These are phyloP conservation scores for Trichonephila inaurata DNA, from an alignment of 1,140 invertebrate genomes.

Conservation along the genomic window DNA sequence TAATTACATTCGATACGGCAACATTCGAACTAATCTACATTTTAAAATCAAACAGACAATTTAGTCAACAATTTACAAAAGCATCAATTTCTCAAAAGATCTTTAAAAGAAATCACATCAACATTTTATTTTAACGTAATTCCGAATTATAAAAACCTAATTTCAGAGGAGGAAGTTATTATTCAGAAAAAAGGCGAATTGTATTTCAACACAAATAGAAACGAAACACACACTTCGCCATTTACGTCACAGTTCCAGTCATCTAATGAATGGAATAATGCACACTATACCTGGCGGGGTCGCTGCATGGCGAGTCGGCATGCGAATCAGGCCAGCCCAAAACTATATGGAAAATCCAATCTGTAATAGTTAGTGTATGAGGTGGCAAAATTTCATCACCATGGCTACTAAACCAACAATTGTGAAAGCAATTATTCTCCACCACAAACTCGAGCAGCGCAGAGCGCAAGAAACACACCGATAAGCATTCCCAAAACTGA, in stretches of 20 bases:
- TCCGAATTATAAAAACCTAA: too few species aligned
- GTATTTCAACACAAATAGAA: neutral
- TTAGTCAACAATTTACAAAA: too few species aligned
- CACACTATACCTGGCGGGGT: constrained; percentile 35
- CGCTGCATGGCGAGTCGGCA: constrained; percentile 8
- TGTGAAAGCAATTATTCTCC: constrained; percentile 42
- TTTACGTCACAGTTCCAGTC: constrained; percentile 12
- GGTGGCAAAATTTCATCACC: constrained; percentile 38
- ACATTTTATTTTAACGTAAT: too few species aligned
- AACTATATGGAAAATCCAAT: neutral
- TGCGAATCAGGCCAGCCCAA: neutral
- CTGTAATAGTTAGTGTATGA: neutral
- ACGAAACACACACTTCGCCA: neutral
- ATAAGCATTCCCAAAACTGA: constrained; percentile 56
- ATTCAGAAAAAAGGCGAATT: too few species aligned
- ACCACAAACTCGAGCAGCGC: neutral
- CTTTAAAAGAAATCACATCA: too few species aligned
- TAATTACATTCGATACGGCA: too few species aligned
- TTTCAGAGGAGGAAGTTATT: too few species aligned
- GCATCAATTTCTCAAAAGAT: too few species aligned
- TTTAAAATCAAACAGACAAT: too few species aligned
- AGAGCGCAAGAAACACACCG: neutral
- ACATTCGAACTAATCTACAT: too few species aligned
- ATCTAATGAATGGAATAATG: neutral
- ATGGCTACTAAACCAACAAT: constrained; percentile 57